A percentile compares a stretch with the other conserved stretches of the same genome.
phyloP scores from a whole-genome alignment of 2,113 vertebrate species.

The Muntiacus muntjak region DNA sequence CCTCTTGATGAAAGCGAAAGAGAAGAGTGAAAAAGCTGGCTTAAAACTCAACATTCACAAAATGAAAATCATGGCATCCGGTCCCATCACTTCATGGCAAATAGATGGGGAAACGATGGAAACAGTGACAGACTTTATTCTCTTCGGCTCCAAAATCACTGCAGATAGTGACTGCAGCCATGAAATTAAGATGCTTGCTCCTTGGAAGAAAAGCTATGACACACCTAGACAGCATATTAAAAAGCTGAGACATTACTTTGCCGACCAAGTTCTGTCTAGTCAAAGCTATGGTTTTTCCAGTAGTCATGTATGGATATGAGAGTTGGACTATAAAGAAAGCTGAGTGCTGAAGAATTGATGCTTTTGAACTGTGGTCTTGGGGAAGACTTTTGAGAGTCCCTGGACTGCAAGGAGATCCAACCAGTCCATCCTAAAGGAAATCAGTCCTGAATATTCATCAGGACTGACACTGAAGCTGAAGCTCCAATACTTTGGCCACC shows the following conservation, averaged over 20 bases:
- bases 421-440: not conserved
- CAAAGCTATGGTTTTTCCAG: not conserved
- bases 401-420: not conserved
- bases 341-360: not conserved
- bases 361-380: not conserved
- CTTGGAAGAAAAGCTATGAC: not conserved
- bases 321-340: not conserved
- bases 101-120: not conserved
- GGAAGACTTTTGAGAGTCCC: not conserved
- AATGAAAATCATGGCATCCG: not conserved
- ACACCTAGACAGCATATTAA: not conserved
- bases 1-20: not conserved
- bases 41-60: not conserved
- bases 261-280: not conserved
- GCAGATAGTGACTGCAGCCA: not conserved
- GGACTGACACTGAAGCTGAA: accelerated
- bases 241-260: not conserved
- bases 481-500: not conserved
- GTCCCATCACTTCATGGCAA: not conserved
- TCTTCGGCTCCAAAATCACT: not conserved
- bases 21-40: not conserved
- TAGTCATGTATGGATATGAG: not conserved
- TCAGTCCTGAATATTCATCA: not conserved
- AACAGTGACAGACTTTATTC: not conserved
- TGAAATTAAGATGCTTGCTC: not conserved